phyloP scores from a whole-genome alignment of 2,113 vertebrate species.

The Leuciscus idus region DNA sequence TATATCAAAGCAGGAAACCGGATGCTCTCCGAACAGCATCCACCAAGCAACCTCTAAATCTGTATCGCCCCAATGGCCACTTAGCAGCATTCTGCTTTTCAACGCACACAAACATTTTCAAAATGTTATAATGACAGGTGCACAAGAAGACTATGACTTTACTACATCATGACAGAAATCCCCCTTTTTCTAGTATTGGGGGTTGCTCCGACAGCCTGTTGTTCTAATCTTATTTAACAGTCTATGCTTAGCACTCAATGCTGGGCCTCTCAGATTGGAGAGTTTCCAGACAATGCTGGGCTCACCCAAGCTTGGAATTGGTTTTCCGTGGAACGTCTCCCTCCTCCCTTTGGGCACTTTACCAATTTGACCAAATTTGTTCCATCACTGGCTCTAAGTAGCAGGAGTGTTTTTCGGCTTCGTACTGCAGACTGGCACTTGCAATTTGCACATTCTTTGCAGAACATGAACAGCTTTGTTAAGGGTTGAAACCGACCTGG shows the following conservation, averaged over 20 bases:
- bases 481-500: constrained; percentile 58
- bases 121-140: constrained; percentile 60
- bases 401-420: constrained; percentile 80
- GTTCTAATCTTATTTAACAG: constrained; percentile 88
- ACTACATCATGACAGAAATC: constrained; percentile 65
- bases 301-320: constrained; percentile 87
- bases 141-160: constrained; percentile 61
- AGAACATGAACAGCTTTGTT: constrained; percentile 79
- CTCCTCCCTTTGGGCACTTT: constrained; percentile 85
- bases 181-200: constrained; percentile 68
- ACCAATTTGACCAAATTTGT: constrained; percentile 88
- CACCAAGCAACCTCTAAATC: constrained; percentile 62
- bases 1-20: constrained; percentile 76
- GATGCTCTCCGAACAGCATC: constrained; percentile 68
- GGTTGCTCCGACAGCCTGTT: constrained; percentile 72
- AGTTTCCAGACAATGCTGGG: constrained; percentile 86
- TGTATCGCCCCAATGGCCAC: constrained; percentile 44
- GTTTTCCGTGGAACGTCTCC: constrained; percentile 85
- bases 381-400: constrained; percentile 83
- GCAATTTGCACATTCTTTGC: constrained; percentile 80
- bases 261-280: constrained; percentile 79
- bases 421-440: constrained; percentile 74
- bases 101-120: constrained; percentile 63
- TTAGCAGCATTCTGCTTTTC: constrained; percentile 57
- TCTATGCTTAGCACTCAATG: constrained; percentile 79